Percentiles rank a stretch among this genome's conserved stretches.
phyloP scores from a whole-genome alignment of 2,113 vertebrate genomes.

The Herpetotheres cachinnans region DNA sequence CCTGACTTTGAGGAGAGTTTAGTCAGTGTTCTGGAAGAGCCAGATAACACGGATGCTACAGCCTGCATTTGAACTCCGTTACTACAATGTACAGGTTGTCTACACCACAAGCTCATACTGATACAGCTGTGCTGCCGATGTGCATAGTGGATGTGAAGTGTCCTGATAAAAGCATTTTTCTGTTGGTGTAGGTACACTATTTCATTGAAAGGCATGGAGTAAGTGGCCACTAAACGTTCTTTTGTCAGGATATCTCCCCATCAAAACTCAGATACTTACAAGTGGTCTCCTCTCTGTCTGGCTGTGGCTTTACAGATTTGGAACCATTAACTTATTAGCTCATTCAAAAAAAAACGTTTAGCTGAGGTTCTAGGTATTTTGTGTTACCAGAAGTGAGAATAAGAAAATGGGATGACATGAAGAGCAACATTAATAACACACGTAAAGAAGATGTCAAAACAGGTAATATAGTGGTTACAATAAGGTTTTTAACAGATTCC shows the following conservation, averaged over 20 bases:
- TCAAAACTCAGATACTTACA: background rate
- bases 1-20: background rate
- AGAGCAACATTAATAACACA: background rate
- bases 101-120: background rate
- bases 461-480: background rate
- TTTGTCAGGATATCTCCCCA: background rate
- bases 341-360: background rate
- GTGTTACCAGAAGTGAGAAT: background rate
- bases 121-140: accelerated
- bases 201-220: background rate
- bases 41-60: background rate
- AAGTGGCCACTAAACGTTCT: background rate
- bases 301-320: background rate
- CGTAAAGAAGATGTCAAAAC: background rate
- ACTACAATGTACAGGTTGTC: background rate
- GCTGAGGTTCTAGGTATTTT: background rate
- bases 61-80: background rate
- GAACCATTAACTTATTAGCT: background rate
- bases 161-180: background rate
- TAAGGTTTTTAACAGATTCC: background rate
- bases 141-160: background rate
- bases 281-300: background rate
- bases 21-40: background rate
- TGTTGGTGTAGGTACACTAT: background rate
- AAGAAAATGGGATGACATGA: background rate